These are phyloP conservation scores for Prolemur simus DNA, from an alignment of 2,113 vertebrate species.

Conservation along the genomic window DNA sequence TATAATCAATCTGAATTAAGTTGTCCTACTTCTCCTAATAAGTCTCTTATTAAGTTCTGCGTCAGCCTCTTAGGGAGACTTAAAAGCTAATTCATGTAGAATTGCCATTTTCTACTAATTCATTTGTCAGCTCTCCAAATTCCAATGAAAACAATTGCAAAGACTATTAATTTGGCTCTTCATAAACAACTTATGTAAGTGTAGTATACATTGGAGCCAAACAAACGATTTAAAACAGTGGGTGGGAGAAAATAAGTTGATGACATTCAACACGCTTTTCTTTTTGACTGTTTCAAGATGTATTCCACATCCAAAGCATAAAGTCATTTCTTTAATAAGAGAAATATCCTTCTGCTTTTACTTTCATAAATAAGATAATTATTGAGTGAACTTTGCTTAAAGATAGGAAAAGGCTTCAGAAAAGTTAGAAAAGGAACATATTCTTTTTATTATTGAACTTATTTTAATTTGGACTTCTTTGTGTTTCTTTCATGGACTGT, in stretches of 20 bases:
- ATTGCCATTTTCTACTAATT: constrained; percentile 77
- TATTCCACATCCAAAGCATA: constrained; percentile 45
- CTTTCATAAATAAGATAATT: constrained; percentile 72
- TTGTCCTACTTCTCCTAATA: constrained; percentile 79
- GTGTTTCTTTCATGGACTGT: constrained; percentile 51
- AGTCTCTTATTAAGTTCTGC: constrained; percentile 79
- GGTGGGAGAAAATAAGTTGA: constrained; percentile 62
- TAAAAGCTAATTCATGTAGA: constrained; percentile 76
- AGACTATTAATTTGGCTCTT: constrained; percentile 69
- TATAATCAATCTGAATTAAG: constrained; percentile 83
- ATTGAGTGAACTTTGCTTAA: constrained; percentile 67
- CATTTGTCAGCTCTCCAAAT: constrained; percentile 75
- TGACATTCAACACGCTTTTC: constrained; percentile 6
- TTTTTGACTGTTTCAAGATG: constrained; percentile 57
- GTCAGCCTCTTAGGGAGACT: constrained; percentile 74
- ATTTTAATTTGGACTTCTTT: constrained; percentile 66
- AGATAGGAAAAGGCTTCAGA: constrained; percentile 51
- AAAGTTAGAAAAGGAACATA: constrained; percentile 26
- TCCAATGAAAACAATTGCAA: constrained; percentile 51
- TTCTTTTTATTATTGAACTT: constrained; percentile 44
- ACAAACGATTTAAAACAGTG: constrained; percentile 66
- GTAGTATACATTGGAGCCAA: constrained; percentile 61
- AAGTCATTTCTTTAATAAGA: constrained; percentile 57
- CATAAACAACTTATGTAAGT: constrained; percentile 68
- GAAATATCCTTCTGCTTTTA: constrained; percentile 35